Evolutionary conservation across 2,797 vertebrate genomes (phyloP).

Genomic region (Scolopax bukidnonensis): DNA sequence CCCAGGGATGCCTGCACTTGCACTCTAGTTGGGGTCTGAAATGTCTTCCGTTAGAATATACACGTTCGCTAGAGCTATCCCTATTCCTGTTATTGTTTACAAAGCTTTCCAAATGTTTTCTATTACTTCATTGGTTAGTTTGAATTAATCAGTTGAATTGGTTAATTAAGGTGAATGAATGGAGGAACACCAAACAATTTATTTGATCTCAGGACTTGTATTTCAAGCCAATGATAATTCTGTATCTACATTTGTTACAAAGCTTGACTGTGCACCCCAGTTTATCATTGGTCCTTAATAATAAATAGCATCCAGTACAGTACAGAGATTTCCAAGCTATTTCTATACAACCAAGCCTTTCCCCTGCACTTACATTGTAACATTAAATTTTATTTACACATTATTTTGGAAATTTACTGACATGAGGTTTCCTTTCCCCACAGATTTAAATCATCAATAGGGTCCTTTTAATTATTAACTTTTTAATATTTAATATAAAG

Average conservation of each 20-base stretch:
- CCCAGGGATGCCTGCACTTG: too few species aligned
- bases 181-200: not conserved
- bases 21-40: not conserved
- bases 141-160: not conserved
- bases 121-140: not conserved
- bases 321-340: not conserved
- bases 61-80: not conserved
- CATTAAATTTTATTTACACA: not conserved
- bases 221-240: not conserved
- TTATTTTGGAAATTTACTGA: not conserved
- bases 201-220: not conserved
- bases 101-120: not conserved
- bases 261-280: accelerated
- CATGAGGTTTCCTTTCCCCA: not conserved
- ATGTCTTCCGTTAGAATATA: not conserved
- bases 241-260: not conserved
- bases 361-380: not conserved
- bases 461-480: not conserved
- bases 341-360: not conserved
- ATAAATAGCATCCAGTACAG: not conserved
- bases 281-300: not conserved
- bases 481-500: not conserved
- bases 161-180: not conserved
- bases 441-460: not conserved
- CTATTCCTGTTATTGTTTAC: not conserved